Base-by-base conservation (phyloP, 2,888 invertebrate genomes). In the Teleogryllus oceanicus region DNA sequence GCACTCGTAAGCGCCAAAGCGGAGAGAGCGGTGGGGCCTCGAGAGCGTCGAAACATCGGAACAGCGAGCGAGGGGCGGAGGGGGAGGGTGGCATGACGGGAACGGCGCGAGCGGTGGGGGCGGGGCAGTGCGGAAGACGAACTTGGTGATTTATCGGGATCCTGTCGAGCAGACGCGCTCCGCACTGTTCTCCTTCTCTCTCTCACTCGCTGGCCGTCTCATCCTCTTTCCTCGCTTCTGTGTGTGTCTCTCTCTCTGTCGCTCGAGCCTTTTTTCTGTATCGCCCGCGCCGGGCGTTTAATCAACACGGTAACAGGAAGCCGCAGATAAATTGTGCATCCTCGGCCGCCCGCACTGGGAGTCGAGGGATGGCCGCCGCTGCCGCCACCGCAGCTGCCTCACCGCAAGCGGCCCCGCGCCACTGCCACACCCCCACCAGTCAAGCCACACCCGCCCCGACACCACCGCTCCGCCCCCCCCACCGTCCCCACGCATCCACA, bases 141-240 rank as follows among this genome's bases (percentile, higher is more conserved):
- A 62, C 62, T 62, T 62, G 62, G 62, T 62, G 62, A 62, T 62
- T 62, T 62, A 62, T 62, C 62, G 62, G n/a, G 62, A 62, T 62
- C 62, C 62, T 62, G 62, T 62, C 62, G 62, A 62, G 62, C 16
- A 8, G 37, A 37, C 37, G 37, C 37, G 37, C 37, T 37, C 37
- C 37, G 37, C 37, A 37, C 37, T 37, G 37, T 37, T 37, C 62
- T n/a, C 16, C 13, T 37, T 37, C 62, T 8, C 62, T 18, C 62
- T 62, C 16, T 13, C 62, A 1, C n/a, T 62, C 16, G 1, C 62
- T 8, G 62, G 37, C 8, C 37, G 37, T 37, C 37, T 37, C 62
- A 5, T 62, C 62, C 62, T 62, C 12, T 62, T 62, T 62, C n/a
- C 62, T 37, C 62, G 11, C 62, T n/a, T n/a, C 11, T 62, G 8